Percentiles rank a stretch among this genome's conserved stretches.
These are phyloP conservation scores for Atherinosoma microstoma DNA, from an alignment of 2,797 vertebrate species.

Conservation along the genomic window DNA sequence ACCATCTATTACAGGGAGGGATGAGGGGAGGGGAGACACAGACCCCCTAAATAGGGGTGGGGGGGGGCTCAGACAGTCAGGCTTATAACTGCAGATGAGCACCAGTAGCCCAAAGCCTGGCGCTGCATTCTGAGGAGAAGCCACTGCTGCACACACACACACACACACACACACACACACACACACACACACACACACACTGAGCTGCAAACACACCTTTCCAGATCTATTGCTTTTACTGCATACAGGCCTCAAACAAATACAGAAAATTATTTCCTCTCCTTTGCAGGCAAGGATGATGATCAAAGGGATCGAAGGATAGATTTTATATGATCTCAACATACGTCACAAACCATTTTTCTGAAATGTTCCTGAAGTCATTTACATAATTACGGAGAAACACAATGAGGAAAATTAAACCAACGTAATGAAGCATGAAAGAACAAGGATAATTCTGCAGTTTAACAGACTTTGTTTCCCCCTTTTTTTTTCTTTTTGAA, in stretches of 20 bases:
- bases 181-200: no score
- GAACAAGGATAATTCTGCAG: neutral
- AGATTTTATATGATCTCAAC: neutral
- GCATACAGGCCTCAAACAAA: neutral
- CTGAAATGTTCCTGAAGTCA: neutral
- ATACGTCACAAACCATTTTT: neutral
- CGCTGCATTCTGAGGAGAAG: slow-evolving; percentile 1
- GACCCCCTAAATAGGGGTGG: slow-evolving; percentile 28
- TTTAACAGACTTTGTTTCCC: neutral
- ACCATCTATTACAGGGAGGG: slow-evolving; percentile 82
- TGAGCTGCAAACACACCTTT: neutral
- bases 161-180: neutral
- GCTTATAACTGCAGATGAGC: slow-evolving; percentile 34
- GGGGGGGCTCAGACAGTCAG: slow-evolving; percentile 26
- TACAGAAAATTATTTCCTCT: neutral
- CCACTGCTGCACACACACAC: neutral
- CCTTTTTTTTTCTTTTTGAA: neutral
- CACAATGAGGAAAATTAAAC: neutral
- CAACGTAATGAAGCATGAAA: neutral
- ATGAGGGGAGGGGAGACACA: slow-evolving; percentile 32
- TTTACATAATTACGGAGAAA: neutral
- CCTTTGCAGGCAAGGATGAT: neutral
- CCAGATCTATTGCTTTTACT: neutral
- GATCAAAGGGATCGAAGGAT: neutral
- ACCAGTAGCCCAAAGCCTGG: slow-evolving; percentile 19